Percentiles rank a stretch among this genome's conserved stretches.
Evolutionary conservation across 2,797 vertebrate genomes (phyloP).

Genomic region (Anomalospiza imberbis): DNA sequence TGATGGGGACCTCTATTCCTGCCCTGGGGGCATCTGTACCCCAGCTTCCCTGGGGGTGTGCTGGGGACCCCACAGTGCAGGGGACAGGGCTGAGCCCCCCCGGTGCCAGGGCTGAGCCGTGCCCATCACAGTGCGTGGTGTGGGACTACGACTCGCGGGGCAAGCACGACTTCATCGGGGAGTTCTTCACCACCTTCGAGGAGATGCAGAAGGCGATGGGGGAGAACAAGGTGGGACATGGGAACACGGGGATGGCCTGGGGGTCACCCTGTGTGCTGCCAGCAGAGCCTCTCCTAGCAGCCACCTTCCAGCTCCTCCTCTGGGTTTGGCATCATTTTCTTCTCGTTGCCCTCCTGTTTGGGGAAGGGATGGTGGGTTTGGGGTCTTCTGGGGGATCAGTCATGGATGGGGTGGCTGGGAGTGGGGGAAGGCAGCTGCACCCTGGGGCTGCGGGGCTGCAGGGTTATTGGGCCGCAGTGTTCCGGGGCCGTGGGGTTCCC

Average conservation of each 20-base stretch:
- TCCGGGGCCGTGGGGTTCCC: neutral
- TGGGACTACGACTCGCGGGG: conserved; percentile 96
- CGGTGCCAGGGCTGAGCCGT: neutral
- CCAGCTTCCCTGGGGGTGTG: fast-evolving
- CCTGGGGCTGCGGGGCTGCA: neutral
- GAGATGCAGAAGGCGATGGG: conserved; percentile 91
- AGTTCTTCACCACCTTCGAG: conserved; percentile 91
- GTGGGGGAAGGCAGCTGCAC: neutral
- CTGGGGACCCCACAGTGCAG: fast-evolving
- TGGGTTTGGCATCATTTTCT: neutral
- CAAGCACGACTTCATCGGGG: conserved; percentile 96
- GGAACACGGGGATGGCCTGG: neutral
- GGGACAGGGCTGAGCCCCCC: neutral
- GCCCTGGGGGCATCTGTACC: fast-evolving
- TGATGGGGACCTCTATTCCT: neutral
- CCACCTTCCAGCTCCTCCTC: neutral
- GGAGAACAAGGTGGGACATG: conserved; percentile 82
- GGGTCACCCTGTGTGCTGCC: neutral
- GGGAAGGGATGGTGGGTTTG: neutral
- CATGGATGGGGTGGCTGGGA: neutral
- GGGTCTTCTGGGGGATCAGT: neutral
- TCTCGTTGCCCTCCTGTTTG: neutral
- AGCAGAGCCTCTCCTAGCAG: neutral
- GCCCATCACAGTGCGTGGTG: conserved; percentile 81
- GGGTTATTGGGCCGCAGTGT: fast-evolving